These are phyloP conservation scores for Eulemur coronatus DNA, from an alignment of 2,797 vertebrate species.

Conservation along the genomic window DNA sequence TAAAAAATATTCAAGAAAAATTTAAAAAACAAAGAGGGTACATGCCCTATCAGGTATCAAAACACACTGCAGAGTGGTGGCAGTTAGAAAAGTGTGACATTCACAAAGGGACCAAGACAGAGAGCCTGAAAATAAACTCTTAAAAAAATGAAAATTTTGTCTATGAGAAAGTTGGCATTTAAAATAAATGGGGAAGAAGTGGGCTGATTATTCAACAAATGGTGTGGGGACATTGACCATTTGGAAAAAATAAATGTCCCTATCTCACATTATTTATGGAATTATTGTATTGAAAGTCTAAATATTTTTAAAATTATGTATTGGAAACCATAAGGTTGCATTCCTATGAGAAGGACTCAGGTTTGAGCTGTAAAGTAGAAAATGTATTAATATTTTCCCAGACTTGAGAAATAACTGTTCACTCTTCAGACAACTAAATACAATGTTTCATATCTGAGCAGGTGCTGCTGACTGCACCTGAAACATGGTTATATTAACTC, in stretches of 20 bases:
- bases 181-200: neutral
- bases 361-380: neutral
- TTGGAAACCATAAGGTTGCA: neutral
- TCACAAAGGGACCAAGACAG: neutral
- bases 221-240: neutral
- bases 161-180: neutral
- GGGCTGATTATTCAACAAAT: neutral
- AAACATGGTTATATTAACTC: neutral
- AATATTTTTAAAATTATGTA: neutral
- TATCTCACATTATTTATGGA: neutral
- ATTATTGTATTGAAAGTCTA: constrained; percentile 4
- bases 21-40: neutral
- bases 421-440: neutral
- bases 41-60: neutral
- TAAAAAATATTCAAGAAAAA: neutral
- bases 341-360: neutral
- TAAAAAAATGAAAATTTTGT: neutral
- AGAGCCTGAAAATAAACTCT: neutral
- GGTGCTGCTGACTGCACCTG: neutral
- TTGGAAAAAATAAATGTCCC: neutral
- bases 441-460: neutral
- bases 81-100: neutral
- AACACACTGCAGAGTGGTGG: neutral
- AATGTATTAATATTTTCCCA: neutral
- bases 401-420: neutral